Evolutionary conservation across 1,140 invertebrate species (phyloP), one percentile per base, ranked within the genome.

Genomic region (Rhynchophorus ferrugineus): DNA sequence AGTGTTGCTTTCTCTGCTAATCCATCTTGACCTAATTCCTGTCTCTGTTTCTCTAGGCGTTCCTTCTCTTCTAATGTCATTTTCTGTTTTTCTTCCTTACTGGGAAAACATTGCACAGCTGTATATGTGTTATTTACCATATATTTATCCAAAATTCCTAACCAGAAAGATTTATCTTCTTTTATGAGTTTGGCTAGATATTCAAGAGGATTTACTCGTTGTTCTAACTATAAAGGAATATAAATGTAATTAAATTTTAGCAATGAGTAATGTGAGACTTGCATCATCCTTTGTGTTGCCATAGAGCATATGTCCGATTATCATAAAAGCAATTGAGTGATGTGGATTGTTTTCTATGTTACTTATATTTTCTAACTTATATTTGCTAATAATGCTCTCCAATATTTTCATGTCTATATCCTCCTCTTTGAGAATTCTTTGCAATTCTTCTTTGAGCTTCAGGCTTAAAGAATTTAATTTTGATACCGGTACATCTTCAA

Each of bases 291-390:
- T 77, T 14, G 72, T 78, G 37, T 82, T 76, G 7, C 89, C 88
- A 70, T 91, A 93, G 14, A 95, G 71, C 58, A 87, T 80, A 68
- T 94, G 87, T 0, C 82, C 84, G 63, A 94, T 87, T 21, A 88
- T 76, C 58, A 82, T 78, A 63, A 81, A 83, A 1, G 87, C 83
- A 22, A 92, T 69, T 5, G 80, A 72, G 49, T 85, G 78, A 63
- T 90, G 85, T 1, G 89, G 88, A 53, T 77, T 76, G 17, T 80
- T 84, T 71, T 93, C 91, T 3, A 88, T 68, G 56, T 77, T 75
- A 54, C 79, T 84, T 37, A 88, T 72, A 62, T 78, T 75, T 63
- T 89, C 83, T 5, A 89, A 71, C 42, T 87, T 80, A 49, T 82
- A 78, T 53, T 83, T 80, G 49, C 83, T 77, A 22, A 93, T 78